Base-by-base conservation (phyloP, 2,888 invertebrate species). In the Panopea generosa region DNA sequence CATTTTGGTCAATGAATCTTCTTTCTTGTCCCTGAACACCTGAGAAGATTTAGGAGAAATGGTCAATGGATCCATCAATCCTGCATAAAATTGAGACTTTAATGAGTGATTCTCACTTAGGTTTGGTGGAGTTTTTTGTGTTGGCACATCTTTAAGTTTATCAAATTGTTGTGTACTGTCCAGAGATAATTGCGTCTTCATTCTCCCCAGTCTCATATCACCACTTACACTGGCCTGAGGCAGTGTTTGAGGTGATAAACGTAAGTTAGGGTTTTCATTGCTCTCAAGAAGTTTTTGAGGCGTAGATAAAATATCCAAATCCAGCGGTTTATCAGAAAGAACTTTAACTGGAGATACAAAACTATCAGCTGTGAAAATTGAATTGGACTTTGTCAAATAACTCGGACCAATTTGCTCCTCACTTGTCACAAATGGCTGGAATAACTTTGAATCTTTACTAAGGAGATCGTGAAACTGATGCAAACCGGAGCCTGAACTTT, bases 381-480 rank as follows among this genome's bases (percentile, higher is more conserved):
- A 38, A 18, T 52, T 67, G 16, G 68, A 53, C 59, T 69, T 68
- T 33, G 68, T 57, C 43, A 65, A 27, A 60, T 53, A 74, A 9
- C 53, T 26, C 50, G 53, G 38, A 50, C 49, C 47, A 18, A 53
- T 49, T 20, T 67, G 40, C 14, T 53, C 45, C 50, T 77, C 77
- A 24, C 29, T 49, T 14, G 77, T 62, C 22, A 69, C 66, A 69
- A 72, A 77, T 6, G 77, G 77, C 47, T 77, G 77, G 65, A 77
- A 77, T 11, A 77, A 61, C 43, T 77, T 77, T 6, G 52, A 20
- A 38, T 75, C 75, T 29, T 75, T 75, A 33, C 16, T 40, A 2
- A 14, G 50, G 20, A 14, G 27, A 26, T 33, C 24, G 6, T 67
- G 53, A 16, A 14, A 38, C 2, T 38, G 7, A 49, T 49, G 16